Conservation (phyloP, 2,888 invertebrate genomes). For the Lithophane ornitopus region DNA sequence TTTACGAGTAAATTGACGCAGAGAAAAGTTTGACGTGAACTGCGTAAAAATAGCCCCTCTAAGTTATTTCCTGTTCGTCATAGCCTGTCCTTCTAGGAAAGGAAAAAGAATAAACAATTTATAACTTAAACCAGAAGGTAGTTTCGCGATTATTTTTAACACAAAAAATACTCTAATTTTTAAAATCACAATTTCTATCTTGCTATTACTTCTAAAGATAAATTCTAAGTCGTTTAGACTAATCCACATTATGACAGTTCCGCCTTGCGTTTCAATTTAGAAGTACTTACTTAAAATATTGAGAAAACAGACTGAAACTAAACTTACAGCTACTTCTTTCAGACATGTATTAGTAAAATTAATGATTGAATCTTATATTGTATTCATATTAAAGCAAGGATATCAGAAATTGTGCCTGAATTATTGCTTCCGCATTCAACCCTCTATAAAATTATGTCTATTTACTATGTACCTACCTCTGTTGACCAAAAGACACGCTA, state of each 20-base stretch:
- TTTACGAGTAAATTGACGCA: slow-evolving; percentile 50
- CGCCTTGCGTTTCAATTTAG: slow-evolving; percentile 6
- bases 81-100: not conserved
- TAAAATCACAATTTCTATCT: slow-evolving; percentile 7
- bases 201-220: not conserved
- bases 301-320: not conserved
- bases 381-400: slow-evolving; percentile 4
- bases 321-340: not conserved
- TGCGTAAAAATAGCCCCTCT: slow-evolving; percentile 32
- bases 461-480: slow-evolving; percentile 23
- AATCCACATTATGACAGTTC: slow-evolving; percentile 20
- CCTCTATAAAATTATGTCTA: slow-evolving; percentile 41
- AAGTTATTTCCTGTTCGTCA: slow-evolving; percentile 2
- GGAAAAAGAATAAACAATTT: not conserved
- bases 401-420: slow-evolving; percentile 18
- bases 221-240: slow-evolving; percentile 4
- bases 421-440: slow-evolving; percentile 15
- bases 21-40: slow-evolving; percentile 38
- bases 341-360: not conserved
- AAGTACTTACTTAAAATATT: slow-evolving; percentile 31
- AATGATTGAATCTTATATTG: slow-evolving; percentile 1
- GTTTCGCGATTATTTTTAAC: not conserved
- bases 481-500: slow-evolving; percentile 51
- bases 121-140: not conserved
- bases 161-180: not conserved